Percentiles rank a stretch among this genome's conserved stretches.
Conservation (phyloP, 1,140 invertebrate genomes). For the Portunus trituberculatus region DNA sequence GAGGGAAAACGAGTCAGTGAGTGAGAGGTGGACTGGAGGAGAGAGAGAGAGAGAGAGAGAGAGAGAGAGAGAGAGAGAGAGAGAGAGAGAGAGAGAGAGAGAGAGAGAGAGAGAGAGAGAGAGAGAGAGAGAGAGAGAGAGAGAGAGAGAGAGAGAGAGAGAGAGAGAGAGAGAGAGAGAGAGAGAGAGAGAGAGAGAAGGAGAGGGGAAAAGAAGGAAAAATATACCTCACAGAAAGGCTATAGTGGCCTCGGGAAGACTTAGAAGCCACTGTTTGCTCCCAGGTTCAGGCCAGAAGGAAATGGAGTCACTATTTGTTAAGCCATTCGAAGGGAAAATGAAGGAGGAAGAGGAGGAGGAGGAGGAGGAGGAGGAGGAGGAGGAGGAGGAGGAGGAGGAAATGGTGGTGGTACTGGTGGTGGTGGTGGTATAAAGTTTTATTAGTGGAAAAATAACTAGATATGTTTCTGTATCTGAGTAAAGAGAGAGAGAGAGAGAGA, state of each 20-base stretch:
- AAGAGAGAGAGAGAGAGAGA: not conserved
- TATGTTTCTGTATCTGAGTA: not conserved
- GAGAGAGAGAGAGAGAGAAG: not conserved
- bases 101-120: no score
- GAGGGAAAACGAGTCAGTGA: not conserved
- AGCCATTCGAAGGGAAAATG: constrained; percentile 11
- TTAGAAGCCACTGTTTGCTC: not conserved
- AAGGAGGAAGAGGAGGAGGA: not conserved
- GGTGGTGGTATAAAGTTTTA: not conserved
- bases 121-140: no score
- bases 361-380: not conserved
- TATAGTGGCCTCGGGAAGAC: not conserved
- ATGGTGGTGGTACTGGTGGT: no score
- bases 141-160: no score
- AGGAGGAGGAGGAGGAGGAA: no score
- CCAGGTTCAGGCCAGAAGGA: not conserved
- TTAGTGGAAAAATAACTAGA: not conserved
- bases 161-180: not conserved
- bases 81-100: not conserved
- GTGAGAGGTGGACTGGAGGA: not conserved
- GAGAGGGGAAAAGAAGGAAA: not conserved
- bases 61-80: not conserved
- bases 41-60: not conserved
- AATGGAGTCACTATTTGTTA: not conserved
- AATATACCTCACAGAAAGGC: not conserved